Base-by-base conservation (phyloP, 1,140 invertebrate genomes). In the Diabrotica virgifera region DNA sequence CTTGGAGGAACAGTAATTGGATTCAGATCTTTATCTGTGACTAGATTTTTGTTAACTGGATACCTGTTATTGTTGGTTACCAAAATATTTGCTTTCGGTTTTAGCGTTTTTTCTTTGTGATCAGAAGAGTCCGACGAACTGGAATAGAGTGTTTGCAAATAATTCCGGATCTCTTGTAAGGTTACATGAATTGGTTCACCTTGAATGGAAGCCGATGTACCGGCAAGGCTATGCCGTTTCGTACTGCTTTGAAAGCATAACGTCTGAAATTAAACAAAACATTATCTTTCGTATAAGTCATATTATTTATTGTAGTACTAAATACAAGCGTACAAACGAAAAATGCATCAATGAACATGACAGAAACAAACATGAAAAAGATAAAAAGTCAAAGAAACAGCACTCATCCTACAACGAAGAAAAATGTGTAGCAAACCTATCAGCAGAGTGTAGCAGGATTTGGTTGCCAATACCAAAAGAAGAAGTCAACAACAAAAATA, bases 141-240 rank as follows among this genome's bases (percentile, higher is more conserved):
- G 6, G 89, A 90, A 75, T 92, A 91, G 11, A 92, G 78, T 0
- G 88, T 90, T 63, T 91, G 88, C 66, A 92, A 81, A 77, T 92
- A 92, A 72, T 90, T 87, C 67, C 91, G 85, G 67, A 94, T 91
- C 80, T 95, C 91, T 65, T 92, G 89, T 13, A 94, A 78, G 8
- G 91, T 93, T 86, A 94, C 90, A 74, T 94, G 91, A 62, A 93
- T 86, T 1, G 92, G 91, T 72, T 93, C 91, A 46, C 59, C 80
- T 76, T 53, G 79, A 76, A 59, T 79, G 77, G 51, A 79, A 71
- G 70, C 71, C 69, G 71, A 83, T 12, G 81, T 85, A 5, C 82
- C 83, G 10, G 84, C 84, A 5, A 85, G 82, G 72, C 84, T 85
- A 66, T 86, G 84, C 14, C 84, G 77, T 55, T 86, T 80, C 3